Evolutionary conservation across 1,140 invertebrate genomes (phyloP).

Genomic region (Anoplolepis gracilipes): DNA sequence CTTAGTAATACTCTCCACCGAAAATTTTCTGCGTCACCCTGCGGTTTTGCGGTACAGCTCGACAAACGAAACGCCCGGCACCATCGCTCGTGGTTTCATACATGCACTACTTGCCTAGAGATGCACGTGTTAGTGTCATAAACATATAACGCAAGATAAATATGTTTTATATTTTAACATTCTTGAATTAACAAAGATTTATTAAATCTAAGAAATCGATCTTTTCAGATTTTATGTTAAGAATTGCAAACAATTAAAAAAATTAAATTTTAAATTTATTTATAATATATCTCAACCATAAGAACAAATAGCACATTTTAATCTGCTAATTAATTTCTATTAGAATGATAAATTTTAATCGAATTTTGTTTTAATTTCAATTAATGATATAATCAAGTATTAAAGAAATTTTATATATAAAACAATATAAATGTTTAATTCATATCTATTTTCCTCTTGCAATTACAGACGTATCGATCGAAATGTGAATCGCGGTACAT

Average conservation of each 20-base stretch:
- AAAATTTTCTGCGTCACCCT: constrained; percentile 69
- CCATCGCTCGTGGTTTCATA: constrained; percentile 33
- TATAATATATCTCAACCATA: no score
- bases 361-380: no score
- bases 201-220: background rate
- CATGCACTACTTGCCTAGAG: background rate
- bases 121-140: background rate
- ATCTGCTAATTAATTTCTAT: no score
- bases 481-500: no score
- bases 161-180: background rate
- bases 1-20: constrained; percentile 73
- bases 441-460: no score
- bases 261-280: no score
- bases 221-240: background rate
- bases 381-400: no score
- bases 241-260: background rate
- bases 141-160: constrained; percentile 6
- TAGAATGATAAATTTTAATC: no score
- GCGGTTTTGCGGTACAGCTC: constrained; percentile 72
- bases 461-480: no score
- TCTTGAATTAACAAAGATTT: background rate
- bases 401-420: no score
- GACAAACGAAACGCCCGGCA: constrained; percentile 39
- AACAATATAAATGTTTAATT: no score
- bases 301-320: background rate